Base-by-base conservation (phyloP, 2,113 vertebrate species). In the Lota lota region DNA sequence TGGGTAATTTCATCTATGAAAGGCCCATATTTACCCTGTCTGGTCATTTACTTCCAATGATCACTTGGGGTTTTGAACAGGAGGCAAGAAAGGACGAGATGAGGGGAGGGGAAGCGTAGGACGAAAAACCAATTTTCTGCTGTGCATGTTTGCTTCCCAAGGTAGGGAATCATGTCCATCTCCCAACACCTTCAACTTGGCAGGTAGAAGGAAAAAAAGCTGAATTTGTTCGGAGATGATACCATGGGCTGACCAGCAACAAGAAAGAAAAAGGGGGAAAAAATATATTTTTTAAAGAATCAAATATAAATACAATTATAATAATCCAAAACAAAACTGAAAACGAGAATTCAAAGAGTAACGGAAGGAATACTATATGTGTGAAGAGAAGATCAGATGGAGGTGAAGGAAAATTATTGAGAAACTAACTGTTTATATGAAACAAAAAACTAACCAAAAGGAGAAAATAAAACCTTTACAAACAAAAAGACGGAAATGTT, bases 61-160 rank as follows among this genome's bases (percentile, higher is more conserved):
- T 50, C 22, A 63, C 60, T 62, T 21, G 66, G 33, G 69, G 61
- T 65, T 81, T 59, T 76, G 51, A 57, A 64, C 33, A 61, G 7
- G 22, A 67, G 51, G 68, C 61, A 67, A 59, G 65, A 63, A 67
- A 56, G 47, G 36, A 19, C 51, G 19, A 50, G 47, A 16, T 10
- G 40, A 47, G 40, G 40, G 40, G 10, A 40, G 28, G 1, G 47
- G 24, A 12, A 3, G 28, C n/a, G 33, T 19, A 17, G 22, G 59
- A 63, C 65, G 66, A 73, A 77, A 47, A 73, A 33, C 57, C 36
- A 61, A 75, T 76, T 74, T 70, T 76, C 66, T 40, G 60, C 28
- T 18, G n/a, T 22, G 56, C 64, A 58, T 68, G 59, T 61, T 65
- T 69, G 69, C 54, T 53, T 72, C 59, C 62, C 60, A 19, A 58